phyloP scores from a whole-genome alignment of 2,797 vertebrate genomes.

The Acrossocheilus fasciatus region DNA sequence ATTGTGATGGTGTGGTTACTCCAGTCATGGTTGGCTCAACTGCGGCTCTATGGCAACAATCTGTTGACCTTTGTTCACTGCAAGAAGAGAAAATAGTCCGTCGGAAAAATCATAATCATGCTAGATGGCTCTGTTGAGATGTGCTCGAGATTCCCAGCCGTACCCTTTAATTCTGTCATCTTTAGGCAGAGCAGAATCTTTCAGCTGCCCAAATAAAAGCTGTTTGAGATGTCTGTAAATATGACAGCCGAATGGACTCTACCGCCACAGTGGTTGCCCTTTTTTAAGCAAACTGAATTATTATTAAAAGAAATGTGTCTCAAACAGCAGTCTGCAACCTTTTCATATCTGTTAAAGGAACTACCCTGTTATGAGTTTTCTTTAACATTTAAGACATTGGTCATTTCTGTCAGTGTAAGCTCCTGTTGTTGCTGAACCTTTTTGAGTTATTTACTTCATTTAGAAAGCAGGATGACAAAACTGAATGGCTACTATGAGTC shows the following conservation, averaged over 20 bases:
- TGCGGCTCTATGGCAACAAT: constrained; percentile 53
- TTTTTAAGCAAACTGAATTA: background rate
- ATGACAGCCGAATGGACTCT: constrained; percentile 1
- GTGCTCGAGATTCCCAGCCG: background rate
- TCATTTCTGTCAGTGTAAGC: background rate
- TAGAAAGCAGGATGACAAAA: background rate
- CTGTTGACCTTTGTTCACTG: constrained; percentile 53
- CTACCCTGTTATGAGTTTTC: background rate
- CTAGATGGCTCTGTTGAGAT: constrained; percentile 50
- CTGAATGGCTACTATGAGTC: too few relatives aligned
- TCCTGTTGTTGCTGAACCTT: background rate
- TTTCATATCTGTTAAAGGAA: constrained; percentile 16
- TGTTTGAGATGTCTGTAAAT: constrained; percentile 15
- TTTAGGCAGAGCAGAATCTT: constrained; percentile 12
- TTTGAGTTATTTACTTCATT: background rate
- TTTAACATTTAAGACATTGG: background rate
- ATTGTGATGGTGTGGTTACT: constrained; percentile 51
- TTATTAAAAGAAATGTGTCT: constrained; percentile 27
- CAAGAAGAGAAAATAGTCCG: constrained; percentile 54
- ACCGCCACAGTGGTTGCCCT: background rate
- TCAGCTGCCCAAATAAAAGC: constrained; percentile 9
- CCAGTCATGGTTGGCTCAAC: constrained; percentile 1
- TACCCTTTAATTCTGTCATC: constrained; percentile 29
- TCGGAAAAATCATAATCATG: constrained; percentile 49
- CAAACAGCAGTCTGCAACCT: constrained; percentile 7